Evolutionary conservation across 2,888 invertebrate species (phyloP), one percentile per base, ranked within the genome.

Genomic region (Chelonus formosanus): DNA sequence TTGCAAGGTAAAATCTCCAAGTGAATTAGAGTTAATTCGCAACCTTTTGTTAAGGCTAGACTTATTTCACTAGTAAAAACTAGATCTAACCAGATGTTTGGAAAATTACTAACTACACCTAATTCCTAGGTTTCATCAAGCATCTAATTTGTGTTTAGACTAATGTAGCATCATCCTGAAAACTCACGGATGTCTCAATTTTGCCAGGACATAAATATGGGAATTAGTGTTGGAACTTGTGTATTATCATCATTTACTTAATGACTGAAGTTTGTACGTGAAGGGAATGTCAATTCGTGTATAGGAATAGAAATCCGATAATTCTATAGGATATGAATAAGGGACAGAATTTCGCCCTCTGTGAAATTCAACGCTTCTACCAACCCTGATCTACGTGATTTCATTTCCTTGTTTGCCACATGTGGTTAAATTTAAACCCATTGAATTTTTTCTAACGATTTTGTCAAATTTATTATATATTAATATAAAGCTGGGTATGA

Each of bases 131-230:
- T 34, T 52, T 52, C 32, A 52, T 8, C 31, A 34, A 5, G 52
- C 32, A 3, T 52, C 7, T 52, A 52, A 31, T 52, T 52, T 52
- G 4, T 52, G 31, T 32, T 52, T 52, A 52, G 52, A 7, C 32
- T 52, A 7, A 52, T 52, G 32, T 52, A 52, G 52, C 31, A 52
- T 31, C 34, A 7, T 34, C 52, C 31, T 32, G 34, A 52, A 52
- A 52, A 32, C 4, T 43, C 43, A 6, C 3, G 40, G 44, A 56
- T 44, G 44, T 40, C 31, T 44, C 40, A 44, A 56, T 56, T 55
- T 55, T 7, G 36, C 40, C 8, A 10, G 8, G 56, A 32, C 31
- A 56, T 56, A 56, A 56, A 44, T 56, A 56, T 32, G 20, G 32
- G 7, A 44, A 56, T 56, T 56, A 56, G 40, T 10, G 36, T 31